phyloP scores from a whole-genome alignment of 2,888 invertebrate species.

The Physocephala rufipes region DNA sequence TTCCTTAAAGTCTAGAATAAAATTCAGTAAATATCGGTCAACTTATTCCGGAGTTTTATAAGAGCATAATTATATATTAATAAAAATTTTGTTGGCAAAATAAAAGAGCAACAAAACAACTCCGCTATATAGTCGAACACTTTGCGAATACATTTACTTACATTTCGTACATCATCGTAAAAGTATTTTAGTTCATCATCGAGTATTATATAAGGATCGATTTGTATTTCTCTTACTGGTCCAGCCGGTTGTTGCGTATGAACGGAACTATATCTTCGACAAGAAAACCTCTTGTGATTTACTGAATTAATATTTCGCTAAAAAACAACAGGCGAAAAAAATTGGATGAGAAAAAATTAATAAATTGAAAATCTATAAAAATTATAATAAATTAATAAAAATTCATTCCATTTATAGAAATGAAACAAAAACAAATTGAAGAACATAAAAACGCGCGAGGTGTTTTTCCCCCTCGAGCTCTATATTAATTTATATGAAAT shows the following conservation, averaged over 20 bases:
- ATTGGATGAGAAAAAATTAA: not conserved
- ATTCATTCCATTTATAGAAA: too few species aligned
- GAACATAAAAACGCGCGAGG: too few species aligned
- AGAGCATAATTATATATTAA: too few species aligned
- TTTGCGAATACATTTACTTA: conserved; percentile 69
- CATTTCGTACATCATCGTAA: conserved; percentile 86
- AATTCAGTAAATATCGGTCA: too few species aligned
- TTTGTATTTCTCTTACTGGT: conserved; percentile 80
- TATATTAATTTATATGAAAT: too few species aligned
- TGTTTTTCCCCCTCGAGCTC: too few species aligned
- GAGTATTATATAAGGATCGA: conserved; percentile 86
- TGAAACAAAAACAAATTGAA: too few species aligned
- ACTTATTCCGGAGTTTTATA: too few species aligned
- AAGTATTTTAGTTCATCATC: conserved; percentile 88
- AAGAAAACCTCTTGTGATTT: conserved; percentile 41
- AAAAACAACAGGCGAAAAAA: conserved; percentile 9
- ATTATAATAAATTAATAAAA: not conserved
- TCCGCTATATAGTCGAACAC: too few species aligned
- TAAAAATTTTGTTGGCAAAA: too few species aligned
- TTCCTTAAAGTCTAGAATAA: not conserved
- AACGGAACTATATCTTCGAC: conserved; percentile 75
- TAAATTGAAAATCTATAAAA: not conserved
- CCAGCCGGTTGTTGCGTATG: conserved; percentile 81
- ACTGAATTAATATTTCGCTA: conserved; percentile 48
- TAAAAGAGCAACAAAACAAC: too few species aligned